Conservation (phyloP, 2,113 vertebrate genomes). For the Nibea albiflora region DNA sequence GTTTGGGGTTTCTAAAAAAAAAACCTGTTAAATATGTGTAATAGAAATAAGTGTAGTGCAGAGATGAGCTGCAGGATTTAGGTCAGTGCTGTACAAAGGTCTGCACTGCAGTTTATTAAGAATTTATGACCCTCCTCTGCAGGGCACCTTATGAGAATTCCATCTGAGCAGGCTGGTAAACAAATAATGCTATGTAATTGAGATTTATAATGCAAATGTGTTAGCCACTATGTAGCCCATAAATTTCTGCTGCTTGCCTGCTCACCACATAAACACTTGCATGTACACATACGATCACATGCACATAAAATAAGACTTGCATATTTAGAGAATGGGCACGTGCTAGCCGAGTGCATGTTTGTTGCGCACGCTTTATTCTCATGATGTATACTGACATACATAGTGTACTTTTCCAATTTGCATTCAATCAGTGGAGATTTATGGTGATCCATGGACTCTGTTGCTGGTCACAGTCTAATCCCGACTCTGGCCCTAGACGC, state of each 20-base stretch:
- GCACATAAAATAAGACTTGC: constrained; percentile 64
- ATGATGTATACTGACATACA: constrained; percentile 78
- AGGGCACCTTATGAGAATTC: constrained; percentile 74
- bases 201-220: constrained; percentile 83
- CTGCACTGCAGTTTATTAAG: constrained; percentile 87
- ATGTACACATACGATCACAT: constrained; percentile 44
- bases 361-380: constrained; percentile 67
- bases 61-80: constrained; percentile 80
- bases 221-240: constrained; percentile 62
- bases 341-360: constrained; percentile 7
- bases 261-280: constrained; percentile 34
- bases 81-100: constrained; percentile 82
- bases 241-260: constrained; percentile 62
- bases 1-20: constrained; percentile 42
- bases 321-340: constrained; percentile 59
- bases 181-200: constrained; percentile 82
- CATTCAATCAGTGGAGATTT: constrained; percentile 83
- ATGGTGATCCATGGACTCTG: constrained; percentile 76
- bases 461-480: constrained; percentile 78
- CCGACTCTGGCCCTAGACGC: constrained; percentile 68
- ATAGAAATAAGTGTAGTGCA: constrained; percentile 70
- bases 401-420: constrained; percentile 81
- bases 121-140: constrained; percentile 81
- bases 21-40: constrained; percentile 76
- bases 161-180: constrained; percentile 70